Base-by-base conservation (phyloP, 2,797 vertebrate genomes). In the Coregonus suidteri region DNA sequence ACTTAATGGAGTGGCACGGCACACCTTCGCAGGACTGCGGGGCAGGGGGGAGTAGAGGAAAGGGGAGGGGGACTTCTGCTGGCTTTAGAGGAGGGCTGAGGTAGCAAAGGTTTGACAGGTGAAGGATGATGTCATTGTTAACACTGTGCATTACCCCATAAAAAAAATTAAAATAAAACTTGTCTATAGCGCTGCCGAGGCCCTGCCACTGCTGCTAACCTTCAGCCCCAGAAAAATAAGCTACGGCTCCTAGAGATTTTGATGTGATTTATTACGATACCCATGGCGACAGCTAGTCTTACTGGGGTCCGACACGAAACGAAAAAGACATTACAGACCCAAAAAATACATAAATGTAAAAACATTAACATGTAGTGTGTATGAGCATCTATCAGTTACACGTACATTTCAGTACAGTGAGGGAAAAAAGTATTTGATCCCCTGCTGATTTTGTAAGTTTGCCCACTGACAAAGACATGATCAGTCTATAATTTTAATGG, bases 141-240 rank as follows among this genome's bases (percentile, higher is more conserved):
- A 84, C 77, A 83, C 3, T 65, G 65, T 89, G 79, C 76, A 91
- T 84, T 81, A 86, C 25, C 25, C 25, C 25, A 25, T 25, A 25
- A 25, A 25, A 25, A 25, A 1, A 25, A 25, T 88, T 83, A 64
- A 90, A 83, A 35, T 56, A 5, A 2, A 59, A 59, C 25, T 62
- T 79, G 75, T 88, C 81, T 59, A 77, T 82, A 82, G 59, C 77
- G 53, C 41, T 13, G 0, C 41, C 9, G 73, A 64, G 76, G 53
- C 77, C 77, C 76, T 65, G 14, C 73, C 81, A 79, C 77, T 73
- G 54, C 74, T 65, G 25, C 20, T 71, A 77, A 79, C 84, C 80
- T 59, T 59, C 54, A 59, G 69, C 47, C 31, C 69, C 2, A 15
- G 74, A n/a, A 75, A 76, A 64, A 80, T 37, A 75, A 71, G 73